Base-by-base conservation (phyloP, 2,797 vertebrate species). In the Pseudomugil tenellus region DNA sequence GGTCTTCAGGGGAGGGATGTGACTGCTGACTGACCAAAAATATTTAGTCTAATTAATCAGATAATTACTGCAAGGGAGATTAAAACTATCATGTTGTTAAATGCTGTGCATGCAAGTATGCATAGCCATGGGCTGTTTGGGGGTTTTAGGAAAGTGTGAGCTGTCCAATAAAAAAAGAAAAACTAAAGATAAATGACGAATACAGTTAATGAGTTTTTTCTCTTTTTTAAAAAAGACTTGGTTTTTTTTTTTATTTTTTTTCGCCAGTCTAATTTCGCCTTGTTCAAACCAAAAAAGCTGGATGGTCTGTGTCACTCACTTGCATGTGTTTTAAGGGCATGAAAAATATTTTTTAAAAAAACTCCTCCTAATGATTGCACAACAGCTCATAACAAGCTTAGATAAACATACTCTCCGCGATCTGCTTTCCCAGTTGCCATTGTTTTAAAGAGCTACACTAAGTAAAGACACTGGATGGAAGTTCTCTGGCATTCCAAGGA, bases 401-500 rank as follows among this genome's bases (percentile, higher is more conserved):
- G 61, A 55, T 60, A 72, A 9, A 14, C 3, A 52, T 4, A 46
- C 52, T 65, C 49, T 65, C 55, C 51, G 25, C 10, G 6, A 53
- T 72, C 39, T 21, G 31, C 48, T 67, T 65, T 67, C 55, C 58
- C n/a, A 58, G 58, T 35, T 37, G 55, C 32, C 53, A 67, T 19
- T 64, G 57, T 66, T 67, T 57, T 37, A 12, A 26, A 57, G 29
- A 58, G 55, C 48, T 6, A 1, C 21, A 25, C 46, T 32, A 64
- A 58, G 46, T 57, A 67, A 34, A 58, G 70, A 73, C 63, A 41
- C 23, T 53, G 67, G 72, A 35, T 55, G 73, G 82, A 66, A 87
- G 87, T 87, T 88, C 71, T 90, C 80, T 86, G 85, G 82, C 79
- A 77, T 85, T 87, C 80, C 70, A 77, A 64, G 63, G 80, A 77